Conservation (phyloP, 2,113 vertebrate species). For the Zingel zingel region DNA sequence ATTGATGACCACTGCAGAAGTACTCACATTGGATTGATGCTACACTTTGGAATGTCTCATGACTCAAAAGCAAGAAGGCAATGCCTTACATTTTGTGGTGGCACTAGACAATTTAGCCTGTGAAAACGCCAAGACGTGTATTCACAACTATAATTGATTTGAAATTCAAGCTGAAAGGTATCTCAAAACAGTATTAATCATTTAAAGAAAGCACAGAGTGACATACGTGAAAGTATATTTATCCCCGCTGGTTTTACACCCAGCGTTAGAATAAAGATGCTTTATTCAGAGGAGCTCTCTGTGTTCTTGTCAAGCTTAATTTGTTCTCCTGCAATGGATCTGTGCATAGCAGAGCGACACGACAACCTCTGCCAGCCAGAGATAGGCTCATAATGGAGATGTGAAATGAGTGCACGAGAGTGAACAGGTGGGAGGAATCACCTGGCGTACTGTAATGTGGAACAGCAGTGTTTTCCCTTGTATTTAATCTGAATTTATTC, state of each 20-base stretch:
- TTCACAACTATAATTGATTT: slow-evolving; percentile 35
- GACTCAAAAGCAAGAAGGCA: slow-evolving; percentile 23
- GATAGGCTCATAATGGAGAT: slow-evolving; percentile 66
- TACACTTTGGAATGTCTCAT: slow-evolving; percentile 19
- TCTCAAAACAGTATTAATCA: slow-evolving; percentile 30
- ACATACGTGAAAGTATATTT: slow-evolving; percentile 39
- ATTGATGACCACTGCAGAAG: slow-evolving; percentile 47
- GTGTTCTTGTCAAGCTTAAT: slow-evolving; percentile 67
- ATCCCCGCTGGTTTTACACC: slow-evolving; percentile 17
- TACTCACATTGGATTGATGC: slow-evolving; percentile 47
- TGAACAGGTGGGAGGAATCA: slow-evolving; percentile 38
- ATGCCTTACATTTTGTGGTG: slow-evolving; percentile 1
- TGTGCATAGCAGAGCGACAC: slow-evolving; percentile 56
- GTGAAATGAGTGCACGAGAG: slow-evolving; percentile 26
- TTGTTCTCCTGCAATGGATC: slow-evolving; percentile 68
- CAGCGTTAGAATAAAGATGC: slow-evolving; percentile 27
- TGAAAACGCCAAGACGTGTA: not conserved
- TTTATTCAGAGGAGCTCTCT: slow-evolving; percentile 54
- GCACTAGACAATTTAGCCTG: slow-evolving; percentile 7
- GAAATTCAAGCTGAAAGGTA: slow-evolving; percentile 22
- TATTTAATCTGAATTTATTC: not conserved
- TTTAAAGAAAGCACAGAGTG: slow-evolving; percentile 28
- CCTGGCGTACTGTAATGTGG: slow-evolving; percentile 17
- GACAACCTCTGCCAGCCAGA: slow-evolving; percentile 64
- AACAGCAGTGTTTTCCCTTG: not conserved